Evolutionary conservation across 2,888 invertebrate species (phyloP).

Genomic region (Xanthorhoe spadicearia): DNA sequence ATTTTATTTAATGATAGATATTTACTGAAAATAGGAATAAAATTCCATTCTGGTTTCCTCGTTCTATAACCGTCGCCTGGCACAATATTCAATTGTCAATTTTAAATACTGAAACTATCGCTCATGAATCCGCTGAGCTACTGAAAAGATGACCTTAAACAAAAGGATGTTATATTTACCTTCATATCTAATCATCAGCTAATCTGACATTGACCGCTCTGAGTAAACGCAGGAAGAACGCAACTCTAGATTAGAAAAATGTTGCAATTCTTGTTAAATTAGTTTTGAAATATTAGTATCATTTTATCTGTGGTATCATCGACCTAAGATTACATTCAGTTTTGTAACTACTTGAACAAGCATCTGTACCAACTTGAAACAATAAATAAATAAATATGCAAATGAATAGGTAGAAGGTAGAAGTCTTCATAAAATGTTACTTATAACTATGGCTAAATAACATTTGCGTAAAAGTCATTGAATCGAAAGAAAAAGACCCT

Average conservation of each 20-base stretch:
- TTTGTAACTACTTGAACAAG: too few relatives aligned
- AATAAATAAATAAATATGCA: too few relatives aligned
- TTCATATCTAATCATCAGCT: constrained; percentile 32
- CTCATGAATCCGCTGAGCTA: constrained; percentile 16
- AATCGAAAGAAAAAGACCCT: too few relatives aligned
- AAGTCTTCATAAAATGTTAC: too few relatives aligned
- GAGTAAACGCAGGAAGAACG: constrained; percentile 33
- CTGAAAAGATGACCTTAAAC: constrained; percentile 28
- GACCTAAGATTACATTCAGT: not conserved
- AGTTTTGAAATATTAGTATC: constrained; percentile 13
- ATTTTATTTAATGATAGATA: not conserved
- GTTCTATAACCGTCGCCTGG: not conserved
- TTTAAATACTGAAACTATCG: not conserved
- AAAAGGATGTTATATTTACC: constrained; percentile 36
- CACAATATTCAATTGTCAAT: not conserved
- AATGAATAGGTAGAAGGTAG: too few relatives aligned
- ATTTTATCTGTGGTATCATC: too few relatives aligned
- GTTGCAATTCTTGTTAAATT: constrained; percentile 13
- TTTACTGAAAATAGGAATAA: not conserved
- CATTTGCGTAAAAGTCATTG: too few relatives aligned
- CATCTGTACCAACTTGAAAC: too few relatives aligned
- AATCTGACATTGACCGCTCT: constrained; percentile 38
- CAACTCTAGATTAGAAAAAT: constrained; percentile 30
- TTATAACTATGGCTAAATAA: too few relatives aligned
- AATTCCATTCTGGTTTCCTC: not conserved